Conservation (phyloP, 2,113 vertebrate genomes). For the Stegastes partitus region DNA sequence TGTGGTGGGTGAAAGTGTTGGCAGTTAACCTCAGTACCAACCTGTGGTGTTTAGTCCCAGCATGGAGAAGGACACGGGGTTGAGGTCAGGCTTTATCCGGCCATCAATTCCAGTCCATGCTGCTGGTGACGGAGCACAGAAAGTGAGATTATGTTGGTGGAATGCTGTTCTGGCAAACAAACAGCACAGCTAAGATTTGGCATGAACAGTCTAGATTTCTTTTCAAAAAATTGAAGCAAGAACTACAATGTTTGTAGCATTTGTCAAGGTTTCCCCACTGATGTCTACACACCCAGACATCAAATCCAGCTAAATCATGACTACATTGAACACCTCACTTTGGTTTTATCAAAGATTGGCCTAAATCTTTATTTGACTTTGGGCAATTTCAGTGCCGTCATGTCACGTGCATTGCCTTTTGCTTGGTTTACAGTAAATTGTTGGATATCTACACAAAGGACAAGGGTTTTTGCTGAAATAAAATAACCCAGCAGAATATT, state of each 20-base stretch:
- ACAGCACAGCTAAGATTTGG: not conserved
- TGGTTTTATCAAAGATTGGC: too few relatives aligned
- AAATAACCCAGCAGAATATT: too few relatives aligned
- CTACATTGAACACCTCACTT: too few relatives aligned
- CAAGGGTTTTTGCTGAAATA: too few relatives aligned
- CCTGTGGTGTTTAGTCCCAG: constrained; percentile 81
- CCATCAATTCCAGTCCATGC: constrained; percentile 89
- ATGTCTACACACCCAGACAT: too few relatives aligned
- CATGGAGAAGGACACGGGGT: constrained; percentile 87
- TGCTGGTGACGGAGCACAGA: constrained; percentile 71
- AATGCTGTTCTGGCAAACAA: not conserved
- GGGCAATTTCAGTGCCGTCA: too few relatives aligned
- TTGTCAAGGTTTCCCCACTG: not conserved
- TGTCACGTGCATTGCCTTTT: too few relatives aligned
- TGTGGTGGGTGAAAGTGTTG: not conserved
- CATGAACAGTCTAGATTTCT: not conserved
- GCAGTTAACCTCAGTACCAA: constrained; percentile 26
- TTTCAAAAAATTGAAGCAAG: not conserved
- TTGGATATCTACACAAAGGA: too few relatives aligned
- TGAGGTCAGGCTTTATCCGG: constrained; percentile 88
- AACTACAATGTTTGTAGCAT: not conserved
- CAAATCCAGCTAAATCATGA: too few relatives aligned
- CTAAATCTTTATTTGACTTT: too few relatives aligned
- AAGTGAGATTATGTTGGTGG: not conserved
- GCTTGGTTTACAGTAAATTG: too few relatives aligned